Evolutionary conservation across 2,888 invertebrate genomes (phyloP), one percentile per base, ranked within the genome.

Genomic region (Pinctada fucata): DNA sequence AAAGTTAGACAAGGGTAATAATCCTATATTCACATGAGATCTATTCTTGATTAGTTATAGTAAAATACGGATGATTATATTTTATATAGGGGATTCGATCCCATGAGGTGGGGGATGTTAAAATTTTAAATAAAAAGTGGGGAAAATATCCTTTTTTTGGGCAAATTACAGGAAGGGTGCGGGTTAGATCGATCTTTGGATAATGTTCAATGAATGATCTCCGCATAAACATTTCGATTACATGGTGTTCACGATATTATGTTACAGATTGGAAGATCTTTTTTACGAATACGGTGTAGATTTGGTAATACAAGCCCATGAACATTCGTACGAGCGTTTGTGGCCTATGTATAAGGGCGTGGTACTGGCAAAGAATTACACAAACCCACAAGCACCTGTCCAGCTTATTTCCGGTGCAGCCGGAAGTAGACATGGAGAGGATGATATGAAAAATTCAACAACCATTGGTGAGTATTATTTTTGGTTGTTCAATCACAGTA

Each of bases 311-410:
- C 85, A 88, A 72, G 88, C 87, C 4, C 89, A 89, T 78, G 87
- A 87, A 75, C 88, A 87, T 72, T 86, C 88, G 10, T 90, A 90
- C 66, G 89, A 90, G 80, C 76, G 90, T 31, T 74, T 89, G n/a
- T 90, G 85, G 84, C 90, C 90, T 0, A 81, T 86, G 71, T 87
- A 86, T 74, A 83, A 87, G 66, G 86, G 86, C 6, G 82, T 84
- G 2, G 86, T 86, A 5, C 58, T 86, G 31, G 73, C 83, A 31
- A 78, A 80, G 13, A 85, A 88, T 72, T 90, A 89, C 79, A 83
- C 82, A 10, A 83, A 89, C 75, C 87, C 87, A 1, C 74, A 75
- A 13, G 88, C 85, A 2, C 88, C 90, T 2, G 82, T 89, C 31
- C 87, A 89, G 76, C 71, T 90, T 3, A 84, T 87, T 3, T 83